Conservation (phyloP, 2,113 vertebrate species). For the Caranx ignobilis region DNA sequence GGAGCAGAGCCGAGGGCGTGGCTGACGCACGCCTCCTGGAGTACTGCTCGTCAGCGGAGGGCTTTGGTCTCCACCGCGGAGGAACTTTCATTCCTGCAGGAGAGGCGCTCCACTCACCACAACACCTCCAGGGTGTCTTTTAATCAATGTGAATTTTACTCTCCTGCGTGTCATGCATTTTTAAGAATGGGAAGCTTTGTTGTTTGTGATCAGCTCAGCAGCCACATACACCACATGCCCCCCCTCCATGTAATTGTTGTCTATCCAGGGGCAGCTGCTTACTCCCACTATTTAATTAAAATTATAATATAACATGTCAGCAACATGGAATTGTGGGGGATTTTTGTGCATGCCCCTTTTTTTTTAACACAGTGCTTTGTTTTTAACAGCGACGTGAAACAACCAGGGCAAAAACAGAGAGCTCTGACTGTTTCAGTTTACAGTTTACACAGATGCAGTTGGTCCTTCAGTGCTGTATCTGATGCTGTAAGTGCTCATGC, state of each 20-base stretch:
- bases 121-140: conserved; percentile 54
- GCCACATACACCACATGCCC: conserved; percentile 7
- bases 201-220: conserved; percentile 27
- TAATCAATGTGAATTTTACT: conserved; percentile 64
- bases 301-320: conserved; percentile 37
- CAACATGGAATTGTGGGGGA: conserved; percentile 1
- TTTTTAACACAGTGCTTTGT: not conserved
- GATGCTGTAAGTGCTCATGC: not conserved
- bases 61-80: conserved; percentile 17
- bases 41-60: conserved; percentile 1
- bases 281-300: conserved; percentile 58
- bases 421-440: not conserved
- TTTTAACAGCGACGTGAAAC: conserved; percentile 21
- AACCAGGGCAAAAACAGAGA: not conserved
- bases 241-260: not conserved
- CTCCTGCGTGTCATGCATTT: conserved; percentile 36
- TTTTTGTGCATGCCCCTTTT: not conserved
- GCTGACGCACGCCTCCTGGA: conserved; percentile 10
- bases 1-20: conserved; percentile 11
- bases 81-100: conserved; percentile 54
- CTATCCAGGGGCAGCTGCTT: conserved; percentile 7
- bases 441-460: not conserved
- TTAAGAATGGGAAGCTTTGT: conserved; percentile 56
- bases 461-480: not conserved
- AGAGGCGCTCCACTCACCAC: conserved; percentile 12